Conservation (phyloP, 2,888 invertebrate species). For the Calameuta idolon region DNA sequence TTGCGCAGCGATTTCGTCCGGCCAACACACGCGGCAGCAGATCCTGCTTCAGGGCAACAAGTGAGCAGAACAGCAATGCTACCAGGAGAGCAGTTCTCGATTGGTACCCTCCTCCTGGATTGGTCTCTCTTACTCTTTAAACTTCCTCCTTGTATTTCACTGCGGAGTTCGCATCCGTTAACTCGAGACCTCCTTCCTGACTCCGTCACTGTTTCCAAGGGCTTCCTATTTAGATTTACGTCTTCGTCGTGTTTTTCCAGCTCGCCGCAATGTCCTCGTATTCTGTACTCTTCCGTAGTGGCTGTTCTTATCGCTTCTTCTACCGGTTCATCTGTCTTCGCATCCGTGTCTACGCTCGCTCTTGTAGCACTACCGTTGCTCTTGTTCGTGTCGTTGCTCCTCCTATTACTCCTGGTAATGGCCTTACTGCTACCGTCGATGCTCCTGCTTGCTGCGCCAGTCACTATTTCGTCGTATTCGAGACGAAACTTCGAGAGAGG, state of each 20-base stretch:
- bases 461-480: conserved; percentile 52
- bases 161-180: neutral
- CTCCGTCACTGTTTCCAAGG: conserved; percentile 1
- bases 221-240: neutral
- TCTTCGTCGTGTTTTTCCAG: neutral
- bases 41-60: neutral
- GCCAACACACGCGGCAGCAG: conserved; percentile 13
- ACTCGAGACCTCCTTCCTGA: conserved; percentile 7
- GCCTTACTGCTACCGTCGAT: neutral
- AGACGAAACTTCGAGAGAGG: conserved; percentile 62
- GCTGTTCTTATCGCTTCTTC: neutral
- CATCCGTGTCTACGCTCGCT: neutral
- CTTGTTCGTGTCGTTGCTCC: neutral
- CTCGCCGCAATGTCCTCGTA: conserved; percentile 22
- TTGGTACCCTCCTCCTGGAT: neutral
- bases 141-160: conserved; percentile 3
- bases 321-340: neutral
- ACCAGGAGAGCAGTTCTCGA: neutral
- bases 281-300: conserved; percentile 51
- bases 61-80: neutral
- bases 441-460: conserved; percentile 3
- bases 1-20: no score
- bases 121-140: neutral
- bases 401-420: neutral
- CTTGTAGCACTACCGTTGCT: neutral